Evolutionary conservation across 2,888 invertebrate genomes (phyloP), one percentile per base, ranked within the genome.

Genomic region (Alsophila aescularia): DNA sequence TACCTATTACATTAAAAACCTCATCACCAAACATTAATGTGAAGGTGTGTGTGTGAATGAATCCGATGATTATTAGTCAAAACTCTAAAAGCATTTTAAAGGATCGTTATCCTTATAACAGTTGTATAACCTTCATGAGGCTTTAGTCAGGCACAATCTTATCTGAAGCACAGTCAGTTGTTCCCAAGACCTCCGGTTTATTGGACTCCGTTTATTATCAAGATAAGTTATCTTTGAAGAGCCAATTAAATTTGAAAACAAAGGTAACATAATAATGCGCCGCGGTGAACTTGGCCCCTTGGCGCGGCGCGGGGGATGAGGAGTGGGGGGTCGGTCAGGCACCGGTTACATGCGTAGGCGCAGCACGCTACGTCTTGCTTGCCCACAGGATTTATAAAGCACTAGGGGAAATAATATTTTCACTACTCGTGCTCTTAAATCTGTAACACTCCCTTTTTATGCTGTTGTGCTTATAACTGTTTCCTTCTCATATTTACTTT

Each of bases 211-310:
- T 90, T 90, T 89, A 89, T 90, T 90, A 90, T 91, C 90, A 89
- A 90, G 90, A 91, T 91, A 91, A 83, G 72, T 85, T 90, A 91
- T 91, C 90, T 90, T 75, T 81, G 85, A 88, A 87, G 82, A 87
- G 85, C 90, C 90, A 91, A 91, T 91, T 91, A 91, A 90, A 91
- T 89, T 90, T 90, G 85, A 90, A 90, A 90, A 90, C 90, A 90
- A 91, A 90, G 90, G 89, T 89, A 90, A 87, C 88, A 87, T 88
- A 89, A 89, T 90, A 90, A 90, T 87, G 90, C 89, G 89, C 87
- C 87, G 87, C 77, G 77, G 79, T 80, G 77, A 79, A 78, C 73
- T 73, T 69, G 73, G 43, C 42, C 42, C 42, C 31, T 15, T 37
- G 16, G 40, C 35, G 60, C 58, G 55, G 47, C 34, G 64, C 40